Base-by-base conservation (phyloP, 2,797 vertebrate species). In the Sibirionetta formosa region DNA sequence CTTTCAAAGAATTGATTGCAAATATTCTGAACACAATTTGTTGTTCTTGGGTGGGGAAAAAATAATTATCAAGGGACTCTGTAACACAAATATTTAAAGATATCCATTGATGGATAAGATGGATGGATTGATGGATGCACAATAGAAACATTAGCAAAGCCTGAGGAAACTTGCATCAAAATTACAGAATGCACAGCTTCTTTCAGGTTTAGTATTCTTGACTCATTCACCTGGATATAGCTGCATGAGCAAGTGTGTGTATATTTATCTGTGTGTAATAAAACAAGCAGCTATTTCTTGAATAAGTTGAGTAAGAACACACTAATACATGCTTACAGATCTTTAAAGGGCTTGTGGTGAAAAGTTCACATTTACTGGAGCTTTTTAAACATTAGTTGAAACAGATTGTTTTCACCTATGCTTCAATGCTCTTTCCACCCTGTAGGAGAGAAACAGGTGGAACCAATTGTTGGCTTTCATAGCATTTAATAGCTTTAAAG, bases 241-340 rank as follows among this genome's bases (percentile, higher is more conserved):
- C 0, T 1, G 3, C 5, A 16, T 50, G 33, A 24, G 4, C 1
- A 1, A 0, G 7, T 0, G 8, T 11, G 19, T 10, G 19, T 0
- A 6, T 9, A 48, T 14, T 35, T 33, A 6, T 11, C 29, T 10
- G 4, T 1, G 19, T 8, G 0, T 4, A 35, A 23, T n/a, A 48
- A 19, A 60, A 5, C 7, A 35, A n/a, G 26, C 7, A 66, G 14
- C 26, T 20, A 15, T 15, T 35, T 36, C 44, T 50, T 68, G 44
- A 48, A 16, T 48, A 68, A 17, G 0, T 16, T 11, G 5, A 19
- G 13, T 20, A 12, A 38, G 5, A 9, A 15, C 20, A 2, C 10
- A 1, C 2, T 6, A 6, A 8, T 5, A 38, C 24, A 7, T 0
- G 20, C 5, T 1, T 2, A 10, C 17, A 68, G 18, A 35, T 19